Evolutionary conservation across 37 sponge, comb jelly and placozoan genomes (phyloP).

Genomic region (Haliclona indistincta): DNA sequence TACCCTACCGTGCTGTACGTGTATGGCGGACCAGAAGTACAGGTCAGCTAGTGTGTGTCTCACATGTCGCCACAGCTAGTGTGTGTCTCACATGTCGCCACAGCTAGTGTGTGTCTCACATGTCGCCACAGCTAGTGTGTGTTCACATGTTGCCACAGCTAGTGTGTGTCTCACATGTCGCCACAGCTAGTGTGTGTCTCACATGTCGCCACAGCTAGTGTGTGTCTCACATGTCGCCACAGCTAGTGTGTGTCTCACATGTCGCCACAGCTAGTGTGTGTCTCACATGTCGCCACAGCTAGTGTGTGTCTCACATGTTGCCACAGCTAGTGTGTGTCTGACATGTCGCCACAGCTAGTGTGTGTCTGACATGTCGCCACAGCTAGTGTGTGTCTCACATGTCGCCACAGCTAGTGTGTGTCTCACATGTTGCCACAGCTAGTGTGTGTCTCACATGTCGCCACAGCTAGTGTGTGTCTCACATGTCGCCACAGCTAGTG

Average conservation of each 20-base stretch:
- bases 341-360: no score
- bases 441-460: no score
- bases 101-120: no score
- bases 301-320: not conserved
- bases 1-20: constrained; percentile 78
- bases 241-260: no score
- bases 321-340: no score
- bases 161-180: not conserved
- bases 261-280: not conserved
- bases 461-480: no score
- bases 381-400: not conserved
- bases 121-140: no score
- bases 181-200: not conserved
- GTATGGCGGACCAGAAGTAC: constrained; percentile 82
- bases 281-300: not conserved
- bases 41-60: constrained; percentile 40
- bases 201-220: not conserved
- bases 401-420: not conserved
- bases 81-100: not conserved
- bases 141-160: no score
- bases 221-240: no score
- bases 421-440: not conserved
- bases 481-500: not conserved
- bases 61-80: not conserved
- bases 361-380: no score